Percentiles rank a stretch among this genome's conserved stretches.
These are phyloP conservation scores for Caenorhabditis brenneri DNA, from an alignment of 1,140 invertebrate genomes.

Conservation along the genomic window DNA sequence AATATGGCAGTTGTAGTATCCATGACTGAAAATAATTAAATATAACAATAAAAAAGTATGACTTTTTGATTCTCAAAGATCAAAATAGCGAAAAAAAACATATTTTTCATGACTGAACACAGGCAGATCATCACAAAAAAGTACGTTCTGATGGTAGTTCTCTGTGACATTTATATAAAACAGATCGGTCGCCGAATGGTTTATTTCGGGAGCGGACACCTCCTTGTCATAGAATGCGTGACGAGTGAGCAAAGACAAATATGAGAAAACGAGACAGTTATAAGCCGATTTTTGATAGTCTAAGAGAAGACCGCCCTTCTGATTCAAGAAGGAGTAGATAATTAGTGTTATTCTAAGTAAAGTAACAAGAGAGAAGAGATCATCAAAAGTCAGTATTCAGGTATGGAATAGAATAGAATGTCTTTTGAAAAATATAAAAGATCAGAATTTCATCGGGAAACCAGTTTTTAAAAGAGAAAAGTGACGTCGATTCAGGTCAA, in stretches of 20 bases:
- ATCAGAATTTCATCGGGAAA: background rate
- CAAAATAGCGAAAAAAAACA: constrained; percentile 8
- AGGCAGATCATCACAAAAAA: background rate
- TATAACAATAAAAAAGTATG: background rate
- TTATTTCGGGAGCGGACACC: background rate
- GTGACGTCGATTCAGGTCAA: background rate
- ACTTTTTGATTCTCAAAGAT: background rate
- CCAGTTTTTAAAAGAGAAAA: background rate
- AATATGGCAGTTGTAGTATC: background rate
- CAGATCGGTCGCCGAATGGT: background rate
- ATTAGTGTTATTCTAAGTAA: no score
- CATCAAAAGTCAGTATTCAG: no score
- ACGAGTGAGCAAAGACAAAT: background rate
- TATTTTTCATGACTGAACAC: background rate
- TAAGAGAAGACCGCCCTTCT: background rate
- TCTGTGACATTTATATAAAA: constrained; percentile 19
- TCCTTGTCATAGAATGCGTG: constrained; percentile 18
- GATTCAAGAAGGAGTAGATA: no score
- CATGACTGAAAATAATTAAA: background rate
- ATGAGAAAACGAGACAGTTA: background rate
- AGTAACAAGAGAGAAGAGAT: no score
- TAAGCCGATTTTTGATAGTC: constrained; percentile 24
- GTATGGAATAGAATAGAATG: background rate
- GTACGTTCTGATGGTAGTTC: background rate
- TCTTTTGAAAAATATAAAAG: background rate